Base-by-base conservation (phyloP, 1,140 invertebrate species). In the Zophobas morio region DNA sequence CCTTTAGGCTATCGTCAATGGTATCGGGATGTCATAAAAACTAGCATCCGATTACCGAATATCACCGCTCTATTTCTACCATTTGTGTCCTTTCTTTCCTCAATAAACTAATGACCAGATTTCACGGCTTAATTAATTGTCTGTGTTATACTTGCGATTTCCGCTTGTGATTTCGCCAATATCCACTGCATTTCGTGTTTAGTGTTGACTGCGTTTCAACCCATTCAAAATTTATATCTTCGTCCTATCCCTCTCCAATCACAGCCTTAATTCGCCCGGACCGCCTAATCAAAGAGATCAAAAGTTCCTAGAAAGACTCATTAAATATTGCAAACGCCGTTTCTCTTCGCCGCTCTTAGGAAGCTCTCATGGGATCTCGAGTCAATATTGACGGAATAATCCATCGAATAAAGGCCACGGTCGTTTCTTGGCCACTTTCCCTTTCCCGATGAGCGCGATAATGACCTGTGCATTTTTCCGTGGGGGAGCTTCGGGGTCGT, bases 291-390 rank as follows among this genome's bases (percentile, higher is more conserved):
- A 20, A 51, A 51, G 49, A 51, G 49, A 51, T 51, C 49, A 51
- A 51, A 51, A 51, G 49, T 51, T 51, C 49, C 49, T n/a, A 51
- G n/a, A 20, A 20, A 51, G 49, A 51, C 49, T 51, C 49, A 20
- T 51, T 51, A 51, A 51, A 51, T 51, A 51, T 51, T 51, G 49
- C 49, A 51, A 51, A 51, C 49, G 49, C 49, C 49, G 20, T 51
- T 20, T 51, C n/a, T 51, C 6, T 51, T 20, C 42, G 42, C 42
- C 42, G n/a, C 20, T 20, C 20, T 20, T 20, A 20, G 49, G 49
- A 20, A 51, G 49, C 49, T 51, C 49, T 51, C 49, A 20, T 20
- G 49, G 49, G 49, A 51, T 51, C n/a, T 51, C 49, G 49, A 20
- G 49, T 51, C 49, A 51, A 51, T 51, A 51, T 51, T 51, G 49